phyloP scores from a whole-genome alignment of 2,888 invertebrate species.

The Drosophila limbata region DNA sequence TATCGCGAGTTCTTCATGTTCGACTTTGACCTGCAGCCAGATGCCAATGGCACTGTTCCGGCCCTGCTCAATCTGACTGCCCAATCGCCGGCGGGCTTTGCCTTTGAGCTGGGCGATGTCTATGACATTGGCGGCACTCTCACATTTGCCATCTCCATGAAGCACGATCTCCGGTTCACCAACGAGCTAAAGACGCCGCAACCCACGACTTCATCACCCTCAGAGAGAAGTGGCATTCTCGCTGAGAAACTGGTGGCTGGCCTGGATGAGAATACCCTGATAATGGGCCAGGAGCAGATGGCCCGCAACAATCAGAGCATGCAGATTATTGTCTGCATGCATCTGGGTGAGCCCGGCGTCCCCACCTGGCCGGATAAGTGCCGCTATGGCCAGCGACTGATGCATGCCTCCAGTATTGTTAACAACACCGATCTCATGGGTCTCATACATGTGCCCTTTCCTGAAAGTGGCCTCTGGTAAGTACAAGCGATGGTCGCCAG shows the following conservation, averaged over 20 bases:
- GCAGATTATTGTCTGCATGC: constrained; percentile 87
- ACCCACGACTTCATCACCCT: constrained; percentile 59
- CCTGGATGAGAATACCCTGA: constrained; percentile 47
- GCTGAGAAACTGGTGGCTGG: constrained; percentile 82
- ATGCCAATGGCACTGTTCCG: constrained; percentile 88
- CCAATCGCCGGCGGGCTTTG: constrained; percentile 88
- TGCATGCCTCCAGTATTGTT: constrained; percentile 88
- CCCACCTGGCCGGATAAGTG: constrained; percentile 89
- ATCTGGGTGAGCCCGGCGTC: constrained; percentile 87
- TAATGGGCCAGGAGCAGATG: constrained; percentile 40
- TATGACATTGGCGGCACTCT: constrained; percentile 93
- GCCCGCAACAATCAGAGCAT: constrained; percentile 85
- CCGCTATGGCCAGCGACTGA: constrained; percentile 86
- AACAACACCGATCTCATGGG: constrained; percentile 89
- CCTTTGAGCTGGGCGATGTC: constrained; percentile 90
- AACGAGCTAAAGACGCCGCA: constrained; percentile 60
- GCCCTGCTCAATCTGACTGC: constrained; percentile 89
- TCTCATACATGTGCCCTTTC: constrained; percentile 91
- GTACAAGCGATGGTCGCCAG: constrained; percentile 9
- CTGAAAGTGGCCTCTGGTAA: constrained; percentile 93
- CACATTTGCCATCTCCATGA: constrained; percentile 89
- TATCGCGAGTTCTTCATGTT: constrained; percentile 91
- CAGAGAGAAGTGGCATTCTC: constrained; percentile 77
- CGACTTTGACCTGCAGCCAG: constrained; percentile 89
- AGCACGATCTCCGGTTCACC: constrained; percentile 86